Base-by-base conservation (phyloP, 2,888 invertebrate genomes). In the Drosophila picticornis region DNA sequence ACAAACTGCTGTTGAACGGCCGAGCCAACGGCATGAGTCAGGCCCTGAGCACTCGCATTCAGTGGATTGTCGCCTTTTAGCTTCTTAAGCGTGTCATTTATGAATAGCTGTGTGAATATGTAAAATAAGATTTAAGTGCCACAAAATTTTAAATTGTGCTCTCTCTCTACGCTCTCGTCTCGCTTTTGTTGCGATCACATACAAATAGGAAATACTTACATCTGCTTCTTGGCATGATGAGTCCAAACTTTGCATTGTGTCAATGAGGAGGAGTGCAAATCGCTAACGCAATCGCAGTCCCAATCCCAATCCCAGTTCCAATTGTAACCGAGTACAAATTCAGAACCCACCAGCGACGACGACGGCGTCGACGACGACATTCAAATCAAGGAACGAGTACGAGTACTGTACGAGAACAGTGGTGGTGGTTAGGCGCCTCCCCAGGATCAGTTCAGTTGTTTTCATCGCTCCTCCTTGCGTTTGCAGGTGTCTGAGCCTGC, bases 211-310 rank as follows among this genome's bases (percentile, higher is more conserved):
- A 19, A 83, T 83, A 94, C 94, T 94, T 93, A 95, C 95, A 94
- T 95, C 95, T 94, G 94, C 95, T 94, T 95, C 95, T 94, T 95
- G 94, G 94, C 94, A 94, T 94, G 94, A 94, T 93, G 94, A 94
- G 94, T 95, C 95, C 94, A 95, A 94, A 94, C 95, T 95, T 95
- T 95, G 95, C 95, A 95, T 95, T 94, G 94, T 95, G 95, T 91
- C 91, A 87, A 91, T 91, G 90, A 91, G 80, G 60, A 70, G 72
- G 60, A 70, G 71, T 81, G 84, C 82, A 62, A 81, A 48, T 67
- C 65, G 66, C 66, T 64, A 48, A 66, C 56, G 48, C 66, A 60
- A 61, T 91, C 84, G 85, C 80, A 65, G 58, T 72, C 62, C 67
- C 72, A 79, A 63, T 67, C 61, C 80, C 75, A 66, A 60, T 81